Conservation (phyloP, 2,113 vertebrate species). For the Lanius collurio region DNA sequence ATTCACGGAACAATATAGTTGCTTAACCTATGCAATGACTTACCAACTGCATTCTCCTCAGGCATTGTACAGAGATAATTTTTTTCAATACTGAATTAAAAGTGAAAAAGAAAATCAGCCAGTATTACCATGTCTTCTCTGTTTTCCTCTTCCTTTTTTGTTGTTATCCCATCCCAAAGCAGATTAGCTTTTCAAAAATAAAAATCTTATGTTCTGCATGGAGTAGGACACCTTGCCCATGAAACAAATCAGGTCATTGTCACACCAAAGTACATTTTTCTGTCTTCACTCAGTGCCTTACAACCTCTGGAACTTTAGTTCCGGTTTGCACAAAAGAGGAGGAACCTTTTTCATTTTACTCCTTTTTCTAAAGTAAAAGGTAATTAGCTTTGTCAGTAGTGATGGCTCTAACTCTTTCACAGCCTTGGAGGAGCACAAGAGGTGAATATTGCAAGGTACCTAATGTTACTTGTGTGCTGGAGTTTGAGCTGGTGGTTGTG, state of each 20-base stretch:
- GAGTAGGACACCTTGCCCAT: not conserved
- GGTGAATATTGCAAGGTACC: not conserved
- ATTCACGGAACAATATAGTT: not conserved
- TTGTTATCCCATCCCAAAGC: not conserved
- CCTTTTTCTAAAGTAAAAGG: not conserved
- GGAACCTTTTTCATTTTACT: not conserved
- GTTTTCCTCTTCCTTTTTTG: not conserved
- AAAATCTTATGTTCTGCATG: not conserved
- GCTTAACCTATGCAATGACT: not conserved
- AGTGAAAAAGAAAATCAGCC: not conserved
- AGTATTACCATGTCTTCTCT: not conserved
- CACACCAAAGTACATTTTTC: not conserved
- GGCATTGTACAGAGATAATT: not conserved
- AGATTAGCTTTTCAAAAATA: not conserved
- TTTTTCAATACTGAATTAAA: not conserved
- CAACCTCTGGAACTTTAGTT: not conserved
- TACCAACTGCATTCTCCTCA: not conserved
- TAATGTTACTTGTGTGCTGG: not conserved
- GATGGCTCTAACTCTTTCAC: not conserved
- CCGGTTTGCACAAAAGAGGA: not conserved
- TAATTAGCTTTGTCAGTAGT: not conserved
- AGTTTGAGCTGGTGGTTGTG: not conserved
- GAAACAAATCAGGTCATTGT: not conserved
- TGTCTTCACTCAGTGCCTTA: not conserved
- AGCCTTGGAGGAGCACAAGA: not conserved